Base-by-base conservation (phyloP, 2,888 invertebrate genomes). In the Andrena trimmerana region DNA sequence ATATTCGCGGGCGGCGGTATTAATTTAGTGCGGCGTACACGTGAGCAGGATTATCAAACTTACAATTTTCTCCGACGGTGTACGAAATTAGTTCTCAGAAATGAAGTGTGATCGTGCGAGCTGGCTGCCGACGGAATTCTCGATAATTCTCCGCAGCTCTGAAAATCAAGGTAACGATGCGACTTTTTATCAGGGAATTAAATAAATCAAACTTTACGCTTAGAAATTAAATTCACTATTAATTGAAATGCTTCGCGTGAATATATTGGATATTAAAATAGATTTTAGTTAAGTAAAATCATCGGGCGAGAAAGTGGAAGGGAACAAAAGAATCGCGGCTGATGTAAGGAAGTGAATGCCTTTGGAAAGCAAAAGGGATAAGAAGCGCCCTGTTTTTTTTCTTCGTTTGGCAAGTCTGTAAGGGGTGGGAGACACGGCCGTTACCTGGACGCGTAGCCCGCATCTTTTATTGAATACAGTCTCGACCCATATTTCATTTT, bases 401-500 rank as follows among this genome's bases (percentile, higher is more conserved):
- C 24, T 42, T 60, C 62, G 73, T 74, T 66, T 24, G 65, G 20
- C 10, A 67, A 77, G 71, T 78, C 33, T 78, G 24, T 8, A 10
- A 50, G 16, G 52, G 71, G 62, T 29, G 83, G 81, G 76, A 65
- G 76, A 2, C 24, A 31, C 8, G 10, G 70, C 71, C 74, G 82
- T 84, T 83, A 83, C 36, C 54, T 52, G 65, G 54, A 60, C 60
- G 16, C 52, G 16, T 29, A 66, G 54, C 79, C 83, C 75, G 79
- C 75, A 83, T 75, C 74, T 83, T 76, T 71, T 62, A 79, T 76
- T 48, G 65, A 42, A 65, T 36, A 62, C 52, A 33, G 63, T 27
- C 60, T 78, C 66, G 65, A 62, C 76, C 65, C 52, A 81, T 80
- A 82, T 76, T 75, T 82, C 50, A 42, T 71, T 63, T 57, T 63